phyloP scores from a whole-genome alignment of 2,888 invertebrate species.

The Microchrysa polita region DNA sequence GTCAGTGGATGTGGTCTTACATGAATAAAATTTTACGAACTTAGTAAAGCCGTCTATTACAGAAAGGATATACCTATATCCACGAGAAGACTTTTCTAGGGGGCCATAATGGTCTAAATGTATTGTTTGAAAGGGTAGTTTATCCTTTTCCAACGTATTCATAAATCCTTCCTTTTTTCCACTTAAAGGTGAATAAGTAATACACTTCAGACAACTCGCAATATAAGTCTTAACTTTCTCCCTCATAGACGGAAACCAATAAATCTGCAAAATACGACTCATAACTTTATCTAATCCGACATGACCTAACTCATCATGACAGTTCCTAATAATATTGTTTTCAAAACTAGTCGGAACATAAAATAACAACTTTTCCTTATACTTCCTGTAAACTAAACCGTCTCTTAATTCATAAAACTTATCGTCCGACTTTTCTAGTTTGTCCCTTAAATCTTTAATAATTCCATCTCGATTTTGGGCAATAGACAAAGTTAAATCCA shows the following conservation, averaged over 20 bases:
- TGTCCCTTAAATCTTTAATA: conserved; percentile 50
- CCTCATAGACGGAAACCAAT: conserved; percentile 46
- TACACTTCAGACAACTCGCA: conserved; percentile 47
- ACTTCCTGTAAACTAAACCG: conserved; percentile 49
- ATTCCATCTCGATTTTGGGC: conserved; percentile 50
- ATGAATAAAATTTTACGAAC: too few relatives aligned
- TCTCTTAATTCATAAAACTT: conserved; percentile 48
- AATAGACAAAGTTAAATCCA: conserved; percentile 47
- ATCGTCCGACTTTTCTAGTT: conserved; percentile 48
- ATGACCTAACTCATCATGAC: conserved; percentile 56
- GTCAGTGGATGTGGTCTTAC: too few relatives aligned
- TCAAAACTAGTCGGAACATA: conserved; percentile 53
- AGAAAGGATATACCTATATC: conserved; percentile 3
- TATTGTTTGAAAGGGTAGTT: conserved; percentile 51
- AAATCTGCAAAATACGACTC: conserved; percentile 56
- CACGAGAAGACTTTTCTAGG: conserved; percentile 29
- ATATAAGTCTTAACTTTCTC: conserved; percentile 46
- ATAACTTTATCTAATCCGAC: conserved; percentile 55
- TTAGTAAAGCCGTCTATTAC: too few relatives aligned
- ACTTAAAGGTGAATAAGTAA: conserved; percentile 43
- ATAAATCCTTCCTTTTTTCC: conserved; percentile 51
- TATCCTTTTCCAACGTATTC: conserved; percentile 52
- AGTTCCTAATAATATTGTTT: conserved; percentile 51
- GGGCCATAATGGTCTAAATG: conserved; percentile 42
- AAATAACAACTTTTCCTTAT: conserved; percentile 45